phyloP scores from a whole-genome alignment of 1,140 invertebrate genomes.

The Tetramorium parvispinum region DNA sequence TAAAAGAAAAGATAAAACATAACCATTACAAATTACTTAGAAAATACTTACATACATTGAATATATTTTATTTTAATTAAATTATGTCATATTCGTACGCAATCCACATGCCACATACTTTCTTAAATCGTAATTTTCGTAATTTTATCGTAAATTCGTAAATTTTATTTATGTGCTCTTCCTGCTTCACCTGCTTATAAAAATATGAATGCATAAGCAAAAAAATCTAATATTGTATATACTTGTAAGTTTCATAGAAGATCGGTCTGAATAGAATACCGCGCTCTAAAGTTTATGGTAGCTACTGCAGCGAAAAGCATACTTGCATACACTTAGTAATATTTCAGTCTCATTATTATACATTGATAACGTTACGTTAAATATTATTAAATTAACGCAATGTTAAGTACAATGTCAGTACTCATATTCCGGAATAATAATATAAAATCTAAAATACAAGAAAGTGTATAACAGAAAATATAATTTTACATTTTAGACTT shows the following conservation, averaged over 20 bases:
- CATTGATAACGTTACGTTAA: constrained; percentile 17
- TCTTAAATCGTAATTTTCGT: too few species aligned
- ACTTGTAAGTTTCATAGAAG: constrained; percentile 20
- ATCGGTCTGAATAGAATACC: constrained; percentile 29
- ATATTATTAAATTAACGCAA: constrained; percentile 3
- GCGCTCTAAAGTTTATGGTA: constrained; percentile 25
- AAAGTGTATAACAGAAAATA: constrained; percentile 14
- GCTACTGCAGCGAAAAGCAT: not conserved
- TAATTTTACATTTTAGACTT: constrained; percentile 17
- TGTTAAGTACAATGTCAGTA: not conserved
- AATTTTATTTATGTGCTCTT: not conserved
- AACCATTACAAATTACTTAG: not conserved
- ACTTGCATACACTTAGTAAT: constrained; percentile 6
- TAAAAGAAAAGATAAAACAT: not conserved
- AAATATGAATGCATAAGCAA: not conserved
- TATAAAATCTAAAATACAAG: not conserved
- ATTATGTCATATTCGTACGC: not conserved
- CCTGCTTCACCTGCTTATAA: not conserved
- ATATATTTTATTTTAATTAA: not conserved
- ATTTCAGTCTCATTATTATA: constrained; percentile 28
- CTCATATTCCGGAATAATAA: not conserved
- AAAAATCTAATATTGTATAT: constrained; percentile 49
- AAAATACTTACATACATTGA: not conserved
- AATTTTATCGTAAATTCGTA: too few species aligned
- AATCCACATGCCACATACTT: not conserved